Percentiles rank a stretch among this genome's conserved stretches.
Conservation (phyloP, 2,797 vertebrate genomes). For the Glyptemys insculpta region DNA sequence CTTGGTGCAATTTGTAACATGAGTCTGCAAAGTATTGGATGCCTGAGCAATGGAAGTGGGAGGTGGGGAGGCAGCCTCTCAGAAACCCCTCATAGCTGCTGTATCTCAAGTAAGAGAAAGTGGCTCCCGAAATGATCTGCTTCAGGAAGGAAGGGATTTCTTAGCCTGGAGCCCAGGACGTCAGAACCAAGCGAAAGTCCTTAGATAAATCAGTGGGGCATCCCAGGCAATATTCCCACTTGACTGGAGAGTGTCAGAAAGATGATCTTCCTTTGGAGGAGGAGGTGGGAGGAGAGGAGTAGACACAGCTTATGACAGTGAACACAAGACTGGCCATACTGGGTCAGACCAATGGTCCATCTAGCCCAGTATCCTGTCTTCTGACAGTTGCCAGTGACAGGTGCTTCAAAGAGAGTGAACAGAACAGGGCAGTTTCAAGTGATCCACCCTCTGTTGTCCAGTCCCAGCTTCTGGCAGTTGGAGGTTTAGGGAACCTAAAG, state of each 20-base stretch:
- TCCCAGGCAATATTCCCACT: background rate
- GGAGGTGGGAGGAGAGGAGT: background rate
- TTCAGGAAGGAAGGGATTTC: background rate
- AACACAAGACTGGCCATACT: background rate
- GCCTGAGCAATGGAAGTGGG: background rate
- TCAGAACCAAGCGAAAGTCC: background rate
- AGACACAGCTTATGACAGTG: background rate
- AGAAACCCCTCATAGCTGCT: background rate
- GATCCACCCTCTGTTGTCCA: background rate
- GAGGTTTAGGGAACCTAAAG: background rate
- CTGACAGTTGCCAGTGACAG: background rate
- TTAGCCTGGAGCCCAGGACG: background rate
- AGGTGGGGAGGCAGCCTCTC: no score
- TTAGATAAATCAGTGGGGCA: background rate
- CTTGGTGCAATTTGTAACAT: accelerated
- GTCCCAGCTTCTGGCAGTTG: background rate
- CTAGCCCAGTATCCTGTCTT: background rate
- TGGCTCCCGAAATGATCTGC: accelerated
- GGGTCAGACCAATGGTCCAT: background rate
- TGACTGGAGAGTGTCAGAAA: background rate
- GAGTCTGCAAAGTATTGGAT: no score
- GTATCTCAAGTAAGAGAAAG: accelerated
- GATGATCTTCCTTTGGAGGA: background rate
- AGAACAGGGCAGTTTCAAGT: background rate
- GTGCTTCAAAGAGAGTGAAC: background rate